Base-by-base conservation (phyloP, 2,113 vertebrate species). In the Cynoglossus semilaevis region DNA sequence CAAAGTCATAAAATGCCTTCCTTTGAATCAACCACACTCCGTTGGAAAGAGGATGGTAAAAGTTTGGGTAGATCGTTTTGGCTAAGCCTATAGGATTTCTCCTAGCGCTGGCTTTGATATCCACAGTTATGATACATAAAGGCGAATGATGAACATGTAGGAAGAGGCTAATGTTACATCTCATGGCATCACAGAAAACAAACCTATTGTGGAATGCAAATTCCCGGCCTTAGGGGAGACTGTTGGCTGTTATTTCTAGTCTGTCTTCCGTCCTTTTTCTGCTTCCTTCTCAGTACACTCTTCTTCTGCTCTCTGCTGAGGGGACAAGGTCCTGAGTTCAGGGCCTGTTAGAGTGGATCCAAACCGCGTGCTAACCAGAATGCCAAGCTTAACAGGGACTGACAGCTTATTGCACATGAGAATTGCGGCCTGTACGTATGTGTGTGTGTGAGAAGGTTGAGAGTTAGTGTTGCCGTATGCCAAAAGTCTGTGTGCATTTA, bases 371-470 rank as follows among this genome's bases (percentile, higher is more conserved):
- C 85, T 87, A 86, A 88, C 63, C 59, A 83, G 81, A 84, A 84
- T 70, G 87, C 87, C 87, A 88, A 85, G 79, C 75, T 79, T 88
- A 89, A 89, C 81, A 76, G 80, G 73, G 79, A 81, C 70, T 87
- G 84, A 91, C 83, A 87, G 80, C 74, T 77, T 67, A 66, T 85
- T 60, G 51, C 76, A 61, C 62, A 29, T 77, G 72, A 74, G 56
- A 63, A 63, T 66, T 60, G 77, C 52, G 68, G 60, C 70, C 61
- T 78, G 64, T 79, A 29, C 10, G 15, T 71, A 37, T 59, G 59
- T 55, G 50, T 54, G 61, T 52, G 63, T 46, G 54, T 36, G 47
- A 15, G 63, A 37, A 64, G 62, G 55, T 19, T 19, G 48, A 63
- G 57, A 60, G 40, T 54, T 51, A 44, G 59, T 63, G 60, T 74